Conservation (phyloP, 2,888 invertebrate genomes). For the Rhingia campestris region DNA sequence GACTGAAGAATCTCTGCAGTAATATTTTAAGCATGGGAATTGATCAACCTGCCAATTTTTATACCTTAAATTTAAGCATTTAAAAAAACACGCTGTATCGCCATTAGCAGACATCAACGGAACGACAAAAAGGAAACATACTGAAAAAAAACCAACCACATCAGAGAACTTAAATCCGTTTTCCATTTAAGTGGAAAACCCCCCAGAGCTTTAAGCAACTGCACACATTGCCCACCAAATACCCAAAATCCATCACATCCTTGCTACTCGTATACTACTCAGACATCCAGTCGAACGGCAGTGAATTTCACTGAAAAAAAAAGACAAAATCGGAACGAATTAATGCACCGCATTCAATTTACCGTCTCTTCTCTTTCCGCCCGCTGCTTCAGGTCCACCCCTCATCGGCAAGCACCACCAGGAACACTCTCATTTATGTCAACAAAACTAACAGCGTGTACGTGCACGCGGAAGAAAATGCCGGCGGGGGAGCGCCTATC, state of each 20-base stretch:
- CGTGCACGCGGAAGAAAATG: slow-evolving; percentile 51
- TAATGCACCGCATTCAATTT: slow-evolving; percentile 72
- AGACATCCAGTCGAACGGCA: slow-evolving; percentile 48
- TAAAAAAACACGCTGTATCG: too few relatives aligned
- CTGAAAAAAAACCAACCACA: slow-evolving; percentile 1
- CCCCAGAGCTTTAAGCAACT: slow-evolving; percentile 40
- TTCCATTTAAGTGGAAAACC: slow-evolving; percentile 24
- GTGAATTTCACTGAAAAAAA: slow-evolving; percentile 34
- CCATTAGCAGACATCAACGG: not conserved
- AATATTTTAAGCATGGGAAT: too few relatives aligned
- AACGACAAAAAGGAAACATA: not conserved
- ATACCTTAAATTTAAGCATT: too few relatives aligned
- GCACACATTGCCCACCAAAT: slow-evolving; percentile 10
- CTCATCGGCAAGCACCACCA: not conserved
- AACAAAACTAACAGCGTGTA: slow-evolving; percentile 71
- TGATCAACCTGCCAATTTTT: too few relatives aligned
- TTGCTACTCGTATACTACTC: slow-evolving; percentile 11
- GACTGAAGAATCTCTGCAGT: too few relatives aligned
- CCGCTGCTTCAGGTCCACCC: not conserved
- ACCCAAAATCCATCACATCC: slow-evolving; percentile 33
- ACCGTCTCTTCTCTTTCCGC: slow-evolving; percentile 12
- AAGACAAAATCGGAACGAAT: slow-evolving; percentile 66
- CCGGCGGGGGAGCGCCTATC: slow-evolving; percentile 32
- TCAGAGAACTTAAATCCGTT: slow-evolving; percentile 27
- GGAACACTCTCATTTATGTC: slow-evolving; percentile 58